These are phyloP conservation scores for Calidris pugnax DNA, from an alignment of 2,113 vertebrate genomes.

Conservation along the genomic window DNA sequence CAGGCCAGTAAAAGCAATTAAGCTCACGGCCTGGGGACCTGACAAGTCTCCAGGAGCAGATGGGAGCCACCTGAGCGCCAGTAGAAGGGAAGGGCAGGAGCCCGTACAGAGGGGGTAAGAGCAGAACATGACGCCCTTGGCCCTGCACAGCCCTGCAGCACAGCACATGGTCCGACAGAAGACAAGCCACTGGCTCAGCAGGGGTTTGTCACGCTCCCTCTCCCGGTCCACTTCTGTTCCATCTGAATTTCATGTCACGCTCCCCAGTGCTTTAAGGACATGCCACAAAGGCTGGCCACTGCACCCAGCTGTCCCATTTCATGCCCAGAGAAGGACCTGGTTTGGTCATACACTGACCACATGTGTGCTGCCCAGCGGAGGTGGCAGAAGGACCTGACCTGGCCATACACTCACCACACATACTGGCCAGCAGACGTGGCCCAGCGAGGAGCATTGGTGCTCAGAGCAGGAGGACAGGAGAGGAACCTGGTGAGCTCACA, in stretches of 20 bases:
- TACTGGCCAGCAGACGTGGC: rapidly evolving
- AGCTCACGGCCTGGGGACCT: neutral
- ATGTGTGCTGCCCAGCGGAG: rapidly evolving
- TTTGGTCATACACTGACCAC: rapidly evolving
- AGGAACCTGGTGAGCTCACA: too few species aligned
- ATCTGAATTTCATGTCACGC: rapidly evolving
- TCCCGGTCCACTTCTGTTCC: neutral
- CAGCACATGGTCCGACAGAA: neutral
- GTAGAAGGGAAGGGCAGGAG: neutral
- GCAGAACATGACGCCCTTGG: neutral
- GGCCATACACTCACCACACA: rapidly evolving
- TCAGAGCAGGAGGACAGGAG: neutral
- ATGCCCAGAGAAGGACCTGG: neutral
- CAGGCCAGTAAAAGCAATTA: constrained; percentile 7
- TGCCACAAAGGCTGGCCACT: too few species aligned
- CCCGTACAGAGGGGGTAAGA: rapidly evolving
- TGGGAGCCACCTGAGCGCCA: neutral
- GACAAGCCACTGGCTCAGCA: neutral
- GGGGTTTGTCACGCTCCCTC: neutral
- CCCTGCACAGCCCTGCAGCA: neutral
- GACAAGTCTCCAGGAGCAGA: constrained; percentile 23
- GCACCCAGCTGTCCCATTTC: rapidly evolving
- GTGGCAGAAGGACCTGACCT: neutral
- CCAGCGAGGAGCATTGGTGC: rapidly evolving
- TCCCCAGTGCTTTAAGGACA: neutral